Base-by-base conservation (phyloP, 2,888 invertebrate genomes). In the Beris morrisii region DNA sequence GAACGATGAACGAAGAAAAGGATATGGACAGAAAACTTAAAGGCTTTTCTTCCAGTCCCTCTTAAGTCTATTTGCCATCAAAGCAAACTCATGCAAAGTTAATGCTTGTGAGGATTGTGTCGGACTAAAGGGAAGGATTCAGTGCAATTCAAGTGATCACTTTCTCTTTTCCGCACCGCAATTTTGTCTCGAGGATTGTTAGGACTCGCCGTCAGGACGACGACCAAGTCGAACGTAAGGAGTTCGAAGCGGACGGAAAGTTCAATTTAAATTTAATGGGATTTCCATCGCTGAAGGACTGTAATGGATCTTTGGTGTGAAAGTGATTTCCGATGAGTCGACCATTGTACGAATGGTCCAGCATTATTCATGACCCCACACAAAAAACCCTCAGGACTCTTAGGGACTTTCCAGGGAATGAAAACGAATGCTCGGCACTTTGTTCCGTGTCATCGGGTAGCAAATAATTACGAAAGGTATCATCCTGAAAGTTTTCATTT, bases 211-310 rank as follows among this genome's bases (percentile, higher is more conserved):
- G 38, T 38, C 38, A 9, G 38, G 38, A 38, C 7, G 38, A 38
- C 9, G 9, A 38, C 9, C 5, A 46, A 46, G 15, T 46, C n/a
- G 13, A 13, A 15, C 22, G 22, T 22, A 22, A 22, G 22, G n/a
- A 11, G 46, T 12, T 28, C 22, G 28, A 58, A 45, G 3, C 28
- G 22, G 28, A 46, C 22, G 15, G 15, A 38, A 22, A 30, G 43
- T 61, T 61, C 61, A 50, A 61, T 61, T 38, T 52, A 61, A 61
- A 61, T 46, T 61, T 61, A 61, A 61, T 61, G 50, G 61, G 9
- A 38, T 50, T 52, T 32, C 61, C 38, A 50, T 61, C 52, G 48
- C 22, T 52, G 61, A 15, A 50, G 52, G 50, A 61, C 61, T 50
- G 50, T 61, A 61, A 61, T 50, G 61, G 61, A 61, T 61, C 31